phyloP scores from a whole-genome alignment of 2,797 vertebrate genomes.

The Ficedula albicollis region DNA sequence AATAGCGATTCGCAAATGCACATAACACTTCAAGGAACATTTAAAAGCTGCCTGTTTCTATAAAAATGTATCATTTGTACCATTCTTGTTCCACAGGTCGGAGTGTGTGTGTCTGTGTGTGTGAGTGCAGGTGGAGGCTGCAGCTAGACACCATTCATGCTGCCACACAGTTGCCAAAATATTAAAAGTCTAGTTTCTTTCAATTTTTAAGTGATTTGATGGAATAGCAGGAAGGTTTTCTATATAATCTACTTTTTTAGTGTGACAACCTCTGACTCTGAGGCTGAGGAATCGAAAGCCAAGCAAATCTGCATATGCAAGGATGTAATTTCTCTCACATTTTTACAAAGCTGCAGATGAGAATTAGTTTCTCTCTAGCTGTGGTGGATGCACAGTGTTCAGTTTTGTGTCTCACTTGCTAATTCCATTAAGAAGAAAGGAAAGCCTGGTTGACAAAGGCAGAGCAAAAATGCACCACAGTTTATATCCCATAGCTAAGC shows the following conservation, averaged over 20 bases:
- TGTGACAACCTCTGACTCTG: not conserved
- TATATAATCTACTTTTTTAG: slow-evolving; percentile 1
- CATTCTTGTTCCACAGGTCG: not conserved
- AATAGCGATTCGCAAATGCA: not conserved
- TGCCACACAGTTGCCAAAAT: not conserved
- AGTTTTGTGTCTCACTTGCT: slow-evolving; percentile 14
- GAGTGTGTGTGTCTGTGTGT: not conserved
- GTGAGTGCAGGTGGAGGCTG: rapidly evolving
- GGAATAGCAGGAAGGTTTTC: not conserved
- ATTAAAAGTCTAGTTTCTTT: not conserved
- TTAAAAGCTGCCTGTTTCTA: not conserved
- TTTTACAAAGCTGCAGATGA: slow-evolving; percentile 4
- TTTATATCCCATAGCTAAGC: not conserved
- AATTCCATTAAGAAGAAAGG: slow-evolving; percentile 37
- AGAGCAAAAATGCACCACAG: not conserved
- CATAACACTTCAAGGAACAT: not conserved
- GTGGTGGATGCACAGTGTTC: not conserved
- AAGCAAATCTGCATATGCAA: slow-evolving; percentile 32
- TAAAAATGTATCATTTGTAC: not conserved
- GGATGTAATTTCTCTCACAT: not conserved
- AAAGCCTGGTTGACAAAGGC: not conserved
- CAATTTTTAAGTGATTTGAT: not conserved
- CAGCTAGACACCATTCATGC: not conserved
- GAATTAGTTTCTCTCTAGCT: slow-evolving; percentile 9
- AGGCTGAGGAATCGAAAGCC: not conserved